These are phyloP conservation scores for Formica selysi DNA, from an alignment of 1,140 invertebrate species.

Conservation along the genomic window DNA sequence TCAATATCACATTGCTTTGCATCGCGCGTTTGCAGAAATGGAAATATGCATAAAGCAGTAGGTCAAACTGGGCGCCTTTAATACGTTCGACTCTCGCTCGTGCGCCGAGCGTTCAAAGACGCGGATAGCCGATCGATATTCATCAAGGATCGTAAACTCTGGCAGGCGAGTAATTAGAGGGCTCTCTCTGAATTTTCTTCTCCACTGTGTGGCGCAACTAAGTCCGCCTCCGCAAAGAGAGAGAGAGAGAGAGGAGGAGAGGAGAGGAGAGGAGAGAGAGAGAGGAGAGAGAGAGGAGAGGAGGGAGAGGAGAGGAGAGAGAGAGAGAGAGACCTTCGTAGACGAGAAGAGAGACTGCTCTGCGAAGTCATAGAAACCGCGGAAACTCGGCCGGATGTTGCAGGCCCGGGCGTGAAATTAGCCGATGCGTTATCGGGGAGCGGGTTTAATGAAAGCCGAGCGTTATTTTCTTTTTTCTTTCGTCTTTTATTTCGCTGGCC, in stretches of 20 bases:
- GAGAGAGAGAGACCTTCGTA: not conserved
- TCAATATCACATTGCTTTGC: slow-evolving; percentile 1
- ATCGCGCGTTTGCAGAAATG: not conserved
- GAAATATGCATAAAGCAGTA: not conserved
- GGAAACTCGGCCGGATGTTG: slow-evolving; percentile 35
- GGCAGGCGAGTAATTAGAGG: slow-evolving; percentile 54
- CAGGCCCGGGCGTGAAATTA: slow-evolving; percentile 75
- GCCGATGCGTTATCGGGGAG: slow-evolving; percentile 67
- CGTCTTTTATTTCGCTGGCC: slow-evolving; percentile 3
- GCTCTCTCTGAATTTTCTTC: slow-evolving; percentile 56
- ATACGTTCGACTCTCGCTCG: not conserved
- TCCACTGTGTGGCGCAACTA: slow-evolving; percentile 23
- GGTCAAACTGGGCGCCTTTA: not conserved
- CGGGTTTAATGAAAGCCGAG: slow-evolving; percentile 67
- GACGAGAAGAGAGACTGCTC: slow-evolving; percentile 29
- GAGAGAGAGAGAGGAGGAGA: not conserved
- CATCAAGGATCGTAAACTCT: slow-evolving; percentile 58
- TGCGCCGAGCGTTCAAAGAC: slow-evolving; percentile 26
- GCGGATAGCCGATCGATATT: slow-evolving; percentile 55
- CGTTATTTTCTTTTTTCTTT: not conserved
- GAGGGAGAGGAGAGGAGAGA: not conserved
- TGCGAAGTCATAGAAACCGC: slow-evolving; percentile 58
- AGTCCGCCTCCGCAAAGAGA: not conserved
- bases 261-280: not conserved
- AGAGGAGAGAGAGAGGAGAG: not conserved